A percentile compares a stretch with the other conserved stretches of the same genome.
Conservation (phyloP, 2,113 vertebrate species). For the Neogobius melanostomus region DNA sequence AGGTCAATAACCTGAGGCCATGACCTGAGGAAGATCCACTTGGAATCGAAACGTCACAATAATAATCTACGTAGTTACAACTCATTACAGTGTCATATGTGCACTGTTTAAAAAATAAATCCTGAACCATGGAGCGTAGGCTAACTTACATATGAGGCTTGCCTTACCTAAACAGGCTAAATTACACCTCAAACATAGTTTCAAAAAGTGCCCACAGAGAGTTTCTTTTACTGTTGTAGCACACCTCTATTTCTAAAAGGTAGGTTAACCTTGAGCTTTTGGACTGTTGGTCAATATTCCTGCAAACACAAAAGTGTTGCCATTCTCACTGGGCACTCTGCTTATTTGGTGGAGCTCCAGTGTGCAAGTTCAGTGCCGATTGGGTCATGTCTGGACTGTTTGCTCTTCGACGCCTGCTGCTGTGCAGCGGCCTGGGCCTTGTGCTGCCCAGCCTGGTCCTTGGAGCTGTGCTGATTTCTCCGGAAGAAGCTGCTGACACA, state of each 20-base stretch:
- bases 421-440: conserved; percentile 51
- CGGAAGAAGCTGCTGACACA: neutral
- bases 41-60: too few species aligned
- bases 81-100: too few species aligned
- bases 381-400: conserved; percentile 68
- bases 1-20: too few species aligned
- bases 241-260: neutral
- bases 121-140: too few species aligned
- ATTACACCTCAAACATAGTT: too few species aligned
- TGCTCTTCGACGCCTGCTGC: conserved; percentile 56
- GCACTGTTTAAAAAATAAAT: too few species aligned
- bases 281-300: conserved; percentile 17
- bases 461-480: conserved; percentile 46
- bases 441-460: conserved; percentile 23
- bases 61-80: too few species aligned
- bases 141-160: too few species aligned
- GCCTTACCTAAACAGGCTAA: too few species aligned
- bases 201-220: too few species aligned
- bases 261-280: neutral
- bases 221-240: too few species aligned
- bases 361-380: conserved; percentile 45
- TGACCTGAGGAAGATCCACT: too few species aligned
- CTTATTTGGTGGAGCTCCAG: conserved; percentile 39
- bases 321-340: conserved; percentile 32
- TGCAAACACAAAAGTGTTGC: conserved; percentile 7